A percentile compares a stretch with the other conserved stretches of the same genome.
Evolutionary conservation across 2,888 invertebrate genomes (phyloP).

Genomic region (Leptopilina syphax): DNA sequence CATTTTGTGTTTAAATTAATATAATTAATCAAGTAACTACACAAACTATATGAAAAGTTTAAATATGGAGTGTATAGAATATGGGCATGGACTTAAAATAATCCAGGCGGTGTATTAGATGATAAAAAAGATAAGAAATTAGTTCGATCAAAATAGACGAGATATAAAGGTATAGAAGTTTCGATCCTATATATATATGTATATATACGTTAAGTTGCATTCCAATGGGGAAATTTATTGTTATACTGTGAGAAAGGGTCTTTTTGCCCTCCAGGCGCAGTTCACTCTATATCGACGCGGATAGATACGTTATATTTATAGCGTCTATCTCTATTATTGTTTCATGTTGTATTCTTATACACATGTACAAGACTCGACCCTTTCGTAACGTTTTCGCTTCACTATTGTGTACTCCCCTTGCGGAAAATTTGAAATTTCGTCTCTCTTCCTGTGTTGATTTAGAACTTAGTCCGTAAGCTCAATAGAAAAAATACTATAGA

Average conservation of each 20-base stretch:
- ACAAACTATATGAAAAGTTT: too few species aligned
- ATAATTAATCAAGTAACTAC: too few species aligned
- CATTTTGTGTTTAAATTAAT: too few species aligned
- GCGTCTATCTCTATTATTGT: slow-evolving; percentile 39
- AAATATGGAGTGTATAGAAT: too few species aligned
- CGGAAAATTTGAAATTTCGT: too few species aligned
- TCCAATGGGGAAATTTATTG: slow-evolving; percentile 15
- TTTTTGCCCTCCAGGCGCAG: slow-evolving; percentile 15
- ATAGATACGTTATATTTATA: slow-evolving; percentile 42
- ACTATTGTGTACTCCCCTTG: too few species aligned
- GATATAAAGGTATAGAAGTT: background rate
- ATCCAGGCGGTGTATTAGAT: background rate
- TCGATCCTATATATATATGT: background rate
- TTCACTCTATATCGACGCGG: slow-evolving; percentile 22
- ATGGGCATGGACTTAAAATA: background rate
- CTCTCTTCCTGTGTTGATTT: too few species aligned
- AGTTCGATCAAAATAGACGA: slow-evolving; percentile 21
- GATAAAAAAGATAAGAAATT: slow-evolving; percentile 15
- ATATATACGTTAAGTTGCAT: background rate
- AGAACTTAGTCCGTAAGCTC: too few species aligned
- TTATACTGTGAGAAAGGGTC: background rate
- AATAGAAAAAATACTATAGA: too few species aligned
- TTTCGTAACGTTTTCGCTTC: background rate
- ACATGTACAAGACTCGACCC: slow-evolving; percentile 4
- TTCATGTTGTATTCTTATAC: slow-evolving; percentile 5